Conservation (phyloP, 2,888 invertebrate genomes). For the Papilio demoleus region DNA sequence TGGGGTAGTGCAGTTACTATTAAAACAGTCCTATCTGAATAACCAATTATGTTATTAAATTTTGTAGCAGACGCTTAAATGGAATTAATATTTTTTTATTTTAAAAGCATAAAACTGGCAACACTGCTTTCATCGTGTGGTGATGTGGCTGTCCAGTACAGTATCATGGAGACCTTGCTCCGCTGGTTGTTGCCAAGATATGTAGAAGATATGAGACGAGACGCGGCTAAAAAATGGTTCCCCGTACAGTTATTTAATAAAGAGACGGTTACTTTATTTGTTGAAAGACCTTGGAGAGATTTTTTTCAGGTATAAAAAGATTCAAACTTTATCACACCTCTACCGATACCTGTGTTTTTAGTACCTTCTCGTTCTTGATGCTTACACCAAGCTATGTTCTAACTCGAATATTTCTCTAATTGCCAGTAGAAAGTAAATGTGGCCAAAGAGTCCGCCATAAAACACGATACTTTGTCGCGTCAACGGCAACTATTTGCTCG, state of each 20-base stretch:
- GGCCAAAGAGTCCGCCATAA: too few relatives aligned
- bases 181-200: conserved; percentile 67
- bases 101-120: conserved; percentile 57
- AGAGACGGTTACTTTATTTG: conserved; percentile 56
- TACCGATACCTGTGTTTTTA: not conserved
- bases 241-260: conserved; percentile 50
- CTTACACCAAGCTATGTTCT: too few relatives aligned
- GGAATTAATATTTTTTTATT: not conserved
- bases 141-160: conserved; percentile 60
- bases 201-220: conserved; percentile 49
- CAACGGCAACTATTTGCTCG: too few relatives aligned
- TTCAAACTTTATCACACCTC: not conserved
- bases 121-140: conserved; percentile 55
- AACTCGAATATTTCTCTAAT: too few relatives aligned
- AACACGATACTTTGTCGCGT: too few relatives aligned
- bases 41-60: too few relatives aligned
- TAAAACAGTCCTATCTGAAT: too few relatives aligned
- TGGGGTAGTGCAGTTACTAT: too few relatives aligned
- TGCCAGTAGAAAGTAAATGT: too few relatives aligned
- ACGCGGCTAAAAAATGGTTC: conserved; percentile 63
- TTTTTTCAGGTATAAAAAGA: conserved; percentile 58
- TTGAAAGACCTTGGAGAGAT: conserved; percentile 59
- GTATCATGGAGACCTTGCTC: conserved; percentile 62
- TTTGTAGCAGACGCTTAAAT: too few relatives aligned
- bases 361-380: not conserved